Percentiles rank a stretch among this genome's conserved stretches.
phyloP scores from a whole-genome alignment of 2,113 vertebrate genomes.

The Columba janthina region DNA sequence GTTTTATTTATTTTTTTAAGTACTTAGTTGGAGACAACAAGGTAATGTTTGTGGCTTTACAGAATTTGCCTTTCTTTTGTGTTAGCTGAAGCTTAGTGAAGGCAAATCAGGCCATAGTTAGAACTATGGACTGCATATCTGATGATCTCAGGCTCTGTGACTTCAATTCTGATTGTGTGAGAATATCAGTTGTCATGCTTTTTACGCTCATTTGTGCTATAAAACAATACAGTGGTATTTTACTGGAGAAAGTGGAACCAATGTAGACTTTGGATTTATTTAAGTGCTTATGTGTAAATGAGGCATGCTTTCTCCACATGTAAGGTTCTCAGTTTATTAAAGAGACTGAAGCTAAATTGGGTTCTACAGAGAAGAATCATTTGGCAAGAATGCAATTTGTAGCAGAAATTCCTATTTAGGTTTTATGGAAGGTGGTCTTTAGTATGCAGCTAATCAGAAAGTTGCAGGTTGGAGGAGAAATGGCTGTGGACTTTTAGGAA shows the following conservation, averaged over 20 bases:
- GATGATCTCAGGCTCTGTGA: not conserved
- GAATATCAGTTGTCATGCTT: not conserved
- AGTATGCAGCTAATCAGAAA: not conserved
- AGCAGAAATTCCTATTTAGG: not conserved
- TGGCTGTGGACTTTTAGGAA: not conserved
- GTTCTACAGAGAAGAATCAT: not conserved
- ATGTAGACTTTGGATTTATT: not conserved
- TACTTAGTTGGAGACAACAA: not conserved
- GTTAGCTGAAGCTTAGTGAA: not conserved
- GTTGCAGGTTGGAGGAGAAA: not conserved
- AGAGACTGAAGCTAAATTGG: not conserved
- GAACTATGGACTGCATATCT: not conserved
- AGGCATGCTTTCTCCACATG: not conserved
- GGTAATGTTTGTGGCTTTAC: not conserved
- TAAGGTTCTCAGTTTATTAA: not conserved
- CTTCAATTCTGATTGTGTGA: not conserved
- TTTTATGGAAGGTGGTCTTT: not conserved
- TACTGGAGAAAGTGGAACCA: not conserved
- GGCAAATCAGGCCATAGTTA: not conserved
- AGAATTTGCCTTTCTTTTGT: not conserved
- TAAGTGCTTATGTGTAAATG: not conserved
- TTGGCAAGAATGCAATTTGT: not conserved
- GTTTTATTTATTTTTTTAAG: no score
- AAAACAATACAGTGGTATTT: not conserved
- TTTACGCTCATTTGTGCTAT: not conserved